Conservation (phyloP, 2,888 invertebrate genomes). For the Dyspetes luteomarginatus region DNA sequence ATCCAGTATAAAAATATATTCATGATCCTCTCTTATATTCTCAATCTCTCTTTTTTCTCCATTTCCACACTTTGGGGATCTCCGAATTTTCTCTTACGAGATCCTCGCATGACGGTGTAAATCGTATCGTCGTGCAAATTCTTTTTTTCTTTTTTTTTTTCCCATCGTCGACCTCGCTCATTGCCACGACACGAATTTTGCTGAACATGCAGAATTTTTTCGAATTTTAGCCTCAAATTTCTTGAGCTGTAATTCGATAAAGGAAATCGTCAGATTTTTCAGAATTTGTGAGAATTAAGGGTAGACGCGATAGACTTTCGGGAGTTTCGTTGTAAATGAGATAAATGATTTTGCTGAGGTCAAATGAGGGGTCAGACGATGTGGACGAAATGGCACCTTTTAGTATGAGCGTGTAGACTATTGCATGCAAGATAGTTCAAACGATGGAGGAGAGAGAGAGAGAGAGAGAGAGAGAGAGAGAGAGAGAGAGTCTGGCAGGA, state of each 20-base stretch:
- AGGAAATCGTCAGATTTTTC: constrained; percentile 10
- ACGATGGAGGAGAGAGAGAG: not conserved
- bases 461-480: not conserved
- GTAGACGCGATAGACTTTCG: constrained; percentile 14
- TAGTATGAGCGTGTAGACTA: constrained; percentile 22
- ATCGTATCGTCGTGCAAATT: constrained; percentile 25
- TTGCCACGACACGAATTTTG: constrained; percentile 45
- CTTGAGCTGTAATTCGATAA: constrained; percentile 19
- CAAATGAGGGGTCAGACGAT: constrained; percentile 13
- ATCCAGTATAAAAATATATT: not conserved
- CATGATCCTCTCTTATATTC: not conserved
- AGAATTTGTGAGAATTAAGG: constrained; percentile 1
- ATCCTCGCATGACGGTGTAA: constrained; percentile 37
- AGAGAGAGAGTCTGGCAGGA: constrained; percentile 11
- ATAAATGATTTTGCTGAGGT: constrained; percentile 28
- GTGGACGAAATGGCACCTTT: constrained; percentile 15
- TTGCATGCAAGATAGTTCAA: constrained; percentile 7
- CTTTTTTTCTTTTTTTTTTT: not conserved
- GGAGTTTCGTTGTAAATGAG: constrained; percentile 14
- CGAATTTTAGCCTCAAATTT: constrained; percentile 39
- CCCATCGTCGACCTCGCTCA: constrained; percentile 29
- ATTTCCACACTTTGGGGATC: constrained; percentile 26
- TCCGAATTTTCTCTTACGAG: constrained; percentile 13
- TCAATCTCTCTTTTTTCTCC: constrained; percentile 24
- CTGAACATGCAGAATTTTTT: constrained; percentile 13